Base-by-base conservation (phyloP, 2,113 vertebrate genomes). In the Mustelus asterias region DNA sequence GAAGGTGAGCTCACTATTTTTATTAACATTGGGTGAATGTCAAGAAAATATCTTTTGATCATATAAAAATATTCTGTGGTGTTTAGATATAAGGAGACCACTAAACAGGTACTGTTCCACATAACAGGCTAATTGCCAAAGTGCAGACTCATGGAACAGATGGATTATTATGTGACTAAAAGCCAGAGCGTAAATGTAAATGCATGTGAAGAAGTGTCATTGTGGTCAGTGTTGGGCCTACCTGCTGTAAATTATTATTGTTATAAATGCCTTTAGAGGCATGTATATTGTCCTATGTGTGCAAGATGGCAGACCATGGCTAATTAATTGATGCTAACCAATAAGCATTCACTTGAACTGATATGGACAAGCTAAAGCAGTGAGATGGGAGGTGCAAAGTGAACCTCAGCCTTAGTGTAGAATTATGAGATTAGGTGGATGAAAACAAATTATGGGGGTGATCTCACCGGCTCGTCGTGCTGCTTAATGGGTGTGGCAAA, bases 1-100 rank as follows among this genome's bases (percentile, higher is more conserved):
- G 98, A 98, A 97, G 98, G 98, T 98, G 20, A 7, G 98, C 97
- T 63, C 33, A 29, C n/a, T 20, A 67, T 48, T 33, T 60, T n/a
- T 95, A 18, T 72, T 76, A 13, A 48, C 67, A 18, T 95, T 24
- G n/a, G 70, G 22, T 29, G 29, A 70, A 22, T 13, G 33, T 95
- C 22, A 18, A 4, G 10, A 83, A 54, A 58, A 80, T 10, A 54
- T 95, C 24, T 20, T 83, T 78, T 58, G 29, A 83, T 60, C 48
- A 76, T 37, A 48, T n/a, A 58, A 60, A 88, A 58, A 10, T 89
- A 89, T 41, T 83, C 16, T 22, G 37, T 83, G 37, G 16, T 16
- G 41, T 16, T 83, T 41, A 14, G 86, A 29, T 89, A 58, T 20
- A 58, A 58, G 24, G 24, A 26, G 85, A 26, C 18, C 41, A 54